Conservation (phyloP, 2,888 invertebrate species). For the Steinernema hermaphroditum region DNA sequence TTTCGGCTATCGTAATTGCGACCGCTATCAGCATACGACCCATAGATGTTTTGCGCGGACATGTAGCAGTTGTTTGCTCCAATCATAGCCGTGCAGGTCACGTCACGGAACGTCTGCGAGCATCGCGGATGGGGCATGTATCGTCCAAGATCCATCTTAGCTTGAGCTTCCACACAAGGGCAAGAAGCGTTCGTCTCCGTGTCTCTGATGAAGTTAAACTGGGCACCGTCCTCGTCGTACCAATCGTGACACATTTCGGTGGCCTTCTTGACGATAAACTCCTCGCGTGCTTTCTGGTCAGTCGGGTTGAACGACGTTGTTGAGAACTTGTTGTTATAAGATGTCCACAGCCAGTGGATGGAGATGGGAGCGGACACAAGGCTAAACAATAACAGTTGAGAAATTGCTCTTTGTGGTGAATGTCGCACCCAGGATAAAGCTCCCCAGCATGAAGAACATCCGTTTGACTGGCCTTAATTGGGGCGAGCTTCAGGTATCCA, state of each 20-base stretch:
- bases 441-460: background rate
- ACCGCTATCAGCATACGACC: conserved; percentile 57
- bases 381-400: conserved; percentile 40
- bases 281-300: conserved; percentile 39
- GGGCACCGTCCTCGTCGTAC: conserved; percentile 60
- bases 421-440: background rate
- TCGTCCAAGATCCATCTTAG: conserved; percentile 85
- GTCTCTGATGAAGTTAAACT: conserved; percentile 64
- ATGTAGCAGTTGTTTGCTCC: conserved; percentile 82
- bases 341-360: conserved; percentile 64
- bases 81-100: conserved; percentile 79
- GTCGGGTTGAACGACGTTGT: conserved; percentile 49
- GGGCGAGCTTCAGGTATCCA: conserved; percentile 63
- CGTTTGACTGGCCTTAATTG: conserved; percentile 50
- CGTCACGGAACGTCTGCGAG: conserved; percentile 63
- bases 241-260: conserved; percentile 65
- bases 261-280: conserved; percentile 50
- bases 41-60: conserved; percentile 63
- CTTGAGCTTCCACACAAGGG: conserved; percentile 88
- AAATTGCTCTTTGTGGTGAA: background rate
- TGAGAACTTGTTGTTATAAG: conserved; percentile 53
- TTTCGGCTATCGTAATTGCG: conserved; percentile 40
- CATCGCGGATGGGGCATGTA: conserved; percentile 75
- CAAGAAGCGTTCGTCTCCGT: conserved; percentile 65
- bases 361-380: conserved; percentile 64